These are phyloP conservation scores for Falco columbarius DNA, from an alignment of 2,797 vertebrate genomes.

Conservation along the genomic window DNA sequence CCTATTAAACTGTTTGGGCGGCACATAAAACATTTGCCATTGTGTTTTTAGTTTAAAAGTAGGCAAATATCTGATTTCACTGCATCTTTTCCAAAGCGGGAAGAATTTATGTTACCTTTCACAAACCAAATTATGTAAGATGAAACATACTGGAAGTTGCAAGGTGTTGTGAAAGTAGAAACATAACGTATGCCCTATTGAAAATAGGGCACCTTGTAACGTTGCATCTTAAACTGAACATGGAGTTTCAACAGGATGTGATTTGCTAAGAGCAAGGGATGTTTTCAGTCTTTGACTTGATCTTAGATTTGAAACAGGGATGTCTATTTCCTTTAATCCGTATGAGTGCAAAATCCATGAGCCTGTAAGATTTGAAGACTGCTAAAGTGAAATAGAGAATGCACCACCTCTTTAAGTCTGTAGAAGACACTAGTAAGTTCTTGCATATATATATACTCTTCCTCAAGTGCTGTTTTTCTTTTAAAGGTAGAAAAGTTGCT, in stretches of 20 bases:
- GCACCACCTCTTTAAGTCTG: neutral
- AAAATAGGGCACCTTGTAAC: neutral
- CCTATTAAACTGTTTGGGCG: neutral
- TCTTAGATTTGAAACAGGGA: neutral
- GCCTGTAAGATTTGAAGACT: neutral
- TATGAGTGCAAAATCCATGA: neutral
- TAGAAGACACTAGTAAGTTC: neutral
- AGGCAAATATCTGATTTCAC: neutral
- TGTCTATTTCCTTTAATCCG: neutral
- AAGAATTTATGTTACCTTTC: neutral
- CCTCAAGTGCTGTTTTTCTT: neutral
- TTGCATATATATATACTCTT: neutral
- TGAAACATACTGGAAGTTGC: neutral
- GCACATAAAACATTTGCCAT: neutral
- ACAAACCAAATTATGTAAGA: neutral
- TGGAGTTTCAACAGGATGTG: neutral
- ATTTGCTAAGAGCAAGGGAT: neutral
- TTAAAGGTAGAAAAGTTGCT: neutral
- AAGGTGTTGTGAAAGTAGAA: neutral
- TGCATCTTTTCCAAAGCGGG: neutral
- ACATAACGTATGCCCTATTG: neutral
- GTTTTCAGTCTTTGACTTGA: neutral
- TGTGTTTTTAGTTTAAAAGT: neutral
- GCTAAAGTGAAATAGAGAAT: neutral
- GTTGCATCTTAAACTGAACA: neutral